Evolutionary conservation across 2,888 invertebrate genomes (phyloP).

Genomic region (Philereme vetulata): DNA sequence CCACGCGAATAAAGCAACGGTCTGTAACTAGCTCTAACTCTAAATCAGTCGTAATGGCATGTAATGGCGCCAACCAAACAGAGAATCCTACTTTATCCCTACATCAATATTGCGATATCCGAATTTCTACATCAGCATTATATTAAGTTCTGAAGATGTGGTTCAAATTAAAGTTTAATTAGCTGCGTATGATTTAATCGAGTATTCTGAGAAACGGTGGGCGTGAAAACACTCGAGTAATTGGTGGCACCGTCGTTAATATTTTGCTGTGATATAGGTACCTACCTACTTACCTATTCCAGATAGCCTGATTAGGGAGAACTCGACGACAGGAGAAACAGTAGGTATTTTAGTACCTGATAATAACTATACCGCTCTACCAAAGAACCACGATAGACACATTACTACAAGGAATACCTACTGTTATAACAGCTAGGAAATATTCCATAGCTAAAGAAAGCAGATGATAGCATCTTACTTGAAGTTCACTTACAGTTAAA

Average conservation of each 20-base stretch:
- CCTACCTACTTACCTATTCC: constrained; percentile 2
- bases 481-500: no score
- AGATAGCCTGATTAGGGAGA: not conserved
- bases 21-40: no score
- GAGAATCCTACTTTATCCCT: constrained; percentile 15
- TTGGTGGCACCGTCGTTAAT: constrained; percentile 20
- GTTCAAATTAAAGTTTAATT: constrained; percentile 36
- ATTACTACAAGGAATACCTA: no score
- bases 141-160: constrained; percentile 18
- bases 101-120: constrained; percentile 10
- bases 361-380: no score
- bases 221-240: constrained; percentile 34
- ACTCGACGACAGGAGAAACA: no score
- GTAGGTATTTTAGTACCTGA: no score
- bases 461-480: no score
- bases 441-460: no score
- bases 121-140: constrained; percentile 13
- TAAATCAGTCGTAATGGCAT: no score
- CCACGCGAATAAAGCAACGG: no score
- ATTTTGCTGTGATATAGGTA: constrained; percentile 12
- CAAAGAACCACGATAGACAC: no score
- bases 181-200: constrained; percentile 37
- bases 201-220: constrained; percentile 35
- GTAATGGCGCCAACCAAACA: not conserved
- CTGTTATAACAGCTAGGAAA: no score